Evolutionary conservation across 2,797 vertebrate species (phyloP).

Genomic region (Phrynocephalus vlangalii): DNA sequence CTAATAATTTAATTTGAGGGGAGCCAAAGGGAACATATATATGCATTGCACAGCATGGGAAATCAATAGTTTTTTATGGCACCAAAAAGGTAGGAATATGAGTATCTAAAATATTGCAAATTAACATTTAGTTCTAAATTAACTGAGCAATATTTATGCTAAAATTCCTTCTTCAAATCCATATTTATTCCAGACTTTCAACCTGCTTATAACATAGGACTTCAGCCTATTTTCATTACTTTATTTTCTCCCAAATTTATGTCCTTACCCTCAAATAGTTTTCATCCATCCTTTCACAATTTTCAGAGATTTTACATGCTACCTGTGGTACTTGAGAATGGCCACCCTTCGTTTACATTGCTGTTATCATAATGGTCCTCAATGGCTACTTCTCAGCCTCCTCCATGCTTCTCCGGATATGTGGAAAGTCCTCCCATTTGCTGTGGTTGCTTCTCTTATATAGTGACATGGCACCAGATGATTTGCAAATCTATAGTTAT

Average conservation of each 20-base stretch:
- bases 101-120: neutral
- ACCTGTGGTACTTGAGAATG: too few species aligned
- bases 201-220: too few species aligned
- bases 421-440: too few species aligned
- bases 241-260: too few species aligned
- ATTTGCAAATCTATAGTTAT: too few species aligned
- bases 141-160: neutral
- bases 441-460: neutral
- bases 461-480: neutral
- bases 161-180: slow-evolving; percentile 1
- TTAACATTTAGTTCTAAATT: slow-evolving; percentile 10
- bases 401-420: neutral
- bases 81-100: too few species aligned
- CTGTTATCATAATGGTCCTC: neutral
- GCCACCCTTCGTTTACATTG: neutral
- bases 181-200: neutral
- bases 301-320: too few species aligned
- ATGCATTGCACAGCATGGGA: neutral
- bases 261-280: too few species aligned
- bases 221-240: too few species aligned
- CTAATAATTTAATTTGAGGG: slow-evolving; percentile 43
- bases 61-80: neutral
- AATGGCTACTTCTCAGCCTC: neutral
- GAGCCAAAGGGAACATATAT: neutral
- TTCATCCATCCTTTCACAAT: too few species aligned